phyloP scores from a whole-genome alignment of 2,888 invertebrate species.

The Phengaris arion region DNA sequence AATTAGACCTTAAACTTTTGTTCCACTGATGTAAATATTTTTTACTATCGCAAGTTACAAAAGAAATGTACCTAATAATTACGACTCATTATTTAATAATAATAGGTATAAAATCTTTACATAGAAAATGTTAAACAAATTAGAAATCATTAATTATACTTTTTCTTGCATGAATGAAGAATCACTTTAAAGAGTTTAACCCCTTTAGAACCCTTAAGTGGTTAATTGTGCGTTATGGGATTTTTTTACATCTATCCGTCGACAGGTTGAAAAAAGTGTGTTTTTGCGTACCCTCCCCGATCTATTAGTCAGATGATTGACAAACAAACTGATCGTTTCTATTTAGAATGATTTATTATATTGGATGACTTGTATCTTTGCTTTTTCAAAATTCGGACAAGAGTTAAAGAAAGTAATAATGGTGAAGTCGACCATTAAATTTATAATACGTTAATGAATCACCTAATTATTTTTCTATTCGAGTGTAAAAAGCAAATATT shows the following conservation, averaged over 20 bases:
- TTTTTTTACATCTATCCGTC: neutral
- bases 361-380: slow-evolving; percentile 29
- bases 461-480: neutral
- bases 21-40: no score
- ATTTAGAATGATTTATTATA: slow-evolving; percentile 62
- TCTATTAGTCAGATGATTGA: slow-evolving; percentile 60
- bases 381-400: neutral
- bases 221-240: slow-evolving; percentile 28
- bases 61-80: no score
- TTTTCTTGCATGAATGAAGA: slow-evolving; percentile 14
- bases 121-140: neutral
- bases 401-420: neutral
- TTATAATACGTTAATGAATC: neutral
- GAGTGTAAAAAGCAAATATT: neutral
- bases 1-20: no score
- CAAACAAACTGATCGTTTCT: slow-evolving; percentile 64
- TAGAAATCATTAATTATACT: slow-evolving; percentile 12
- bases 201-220: slow-evolving; percentile 26
- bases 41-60: no score
- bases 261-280: slow-evolving; percentile 36
- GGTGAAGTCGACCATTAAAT: slow-evolving; percentile 8
- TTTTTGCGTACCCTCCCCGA: slow-evolving; percentile 59
- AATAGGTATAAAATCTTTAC: no score
- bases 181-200: slow-evolving; percentile 6
- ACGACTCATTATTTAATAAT: no score